Base-by-base conservation (phyloP, 1,140 invertebrate genomes). In the Cylas formicarius region DNA sequence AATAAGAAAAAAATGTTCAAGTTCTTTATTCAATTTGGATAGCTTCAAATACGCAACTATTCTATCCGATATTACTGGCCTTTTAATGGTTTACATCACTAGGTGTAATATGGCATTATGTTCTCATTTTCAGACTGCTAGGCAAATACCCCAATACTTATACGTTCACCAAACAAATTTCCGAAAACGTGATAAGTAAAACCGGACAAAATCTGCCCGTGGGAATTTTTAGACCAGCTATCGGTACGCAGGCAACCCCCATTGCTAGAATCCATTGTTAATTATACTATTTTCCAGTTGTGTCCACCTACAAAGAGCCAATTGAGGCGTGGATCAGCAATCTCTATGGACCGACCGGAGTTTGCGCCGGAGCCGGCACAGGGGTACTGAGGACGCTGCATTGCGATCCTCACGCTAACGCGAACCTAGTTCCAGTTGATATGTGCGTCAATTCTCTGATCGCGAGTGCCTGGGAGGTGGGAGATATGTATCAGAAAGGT, bases 351-450 rank as follows among this genome's bases (percentile, higher is more conserved):
- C 86, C 90, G 3, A 89, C 86, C 42, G 90, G 83, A 3, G 58
- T 61, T 6, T 33, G 22, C 21, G 57, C 56, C 6, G 69, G 65
- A 5, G 57, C 64, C 32, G 76, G 70, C n/a, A 73, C 82, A 39
- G 89, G 88, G 19, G 67, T 91, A 9, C 55, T 91, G 1, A 72
- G 81, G 18, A 77, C 78, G 1, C 62, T 91, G 45, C 73, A 81
- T 35, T 82, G 82, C 47, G 67, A 80, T 42, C 45, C 55, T 8
- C 58, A 72, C 1, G 73, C 75, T 27, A 71, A 75, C 6, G 84
- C 88, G 0, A 90, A 95, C 53, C 69, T 95, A 3, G 82, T 95
- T 19, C 91, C 91, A 0, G 89, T 87, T 0, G 91, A 95, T 69
- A 76, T 81, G 46, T 82, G 82, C 2, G 81, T 90, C n/a, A 90